Percentiles rank a stretch among this genome's conserved stretches.
These are phyloP conservation scores for Muricea muricata DNA, from an alignment of 92 coral and sea anemone species.

Conservation along the genomic window DNA sequence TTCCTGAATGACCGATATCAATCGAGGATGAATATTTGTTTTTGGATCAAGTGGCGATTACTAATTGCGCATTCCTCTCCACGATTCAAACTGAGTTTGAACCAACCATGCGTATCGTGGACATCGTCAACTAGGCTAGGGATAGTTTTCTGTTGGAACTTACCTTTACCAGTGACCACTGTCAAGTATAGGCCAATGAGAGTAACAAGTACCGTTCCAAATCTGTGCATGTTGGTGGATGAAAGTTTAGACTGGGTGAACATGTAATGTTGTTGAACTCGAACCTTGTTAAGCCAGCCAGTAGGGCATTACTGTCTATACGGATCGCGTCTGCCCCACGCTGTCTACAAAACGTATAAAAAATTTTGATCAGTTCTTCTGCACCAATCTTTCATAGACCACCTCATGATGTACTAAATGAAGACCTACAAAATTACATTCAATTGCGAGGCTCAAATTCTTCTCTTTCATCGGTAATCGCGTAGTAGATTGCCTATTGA, in stretches of 20 bases:
- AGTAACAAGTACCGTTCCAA: too few species aligned
- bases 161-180: not conserved
- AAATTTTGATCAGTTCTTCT: not conserved
- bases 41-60: not conserved
- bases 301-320: not conserved
- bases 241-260: not conserved
- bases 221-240: not conserved
- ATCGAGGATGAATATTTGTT: not conserved
- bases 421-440: not conserved
- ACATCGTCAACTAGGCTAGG: not conserved
- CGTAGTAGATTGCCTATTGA: not conserved
- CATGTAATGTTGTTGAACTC: not conserved
- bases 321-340: constrained; percentile 9
- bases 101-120: not conserved
- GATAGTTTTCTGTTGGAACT: not conserved
- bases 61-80: constrained; percentile 28
- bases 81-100: not conserved
- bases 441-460: not conserved
- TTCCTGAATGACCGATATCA: not conserved
- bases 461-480: not conserved
- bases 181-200: not conserved
- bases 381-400: not conserved
- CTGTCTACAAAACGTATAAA: not conserved
- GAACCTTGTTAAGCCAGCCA: constrained; percentile 4
- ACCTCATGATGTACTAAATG: not conserved